Percentiles rank a stretch among this genome's conserved stretches.
phyloP scores from a whole-genome alignment of 2,113 vertebrate species.

The Myrmecophaga tridactyla region DNA sequence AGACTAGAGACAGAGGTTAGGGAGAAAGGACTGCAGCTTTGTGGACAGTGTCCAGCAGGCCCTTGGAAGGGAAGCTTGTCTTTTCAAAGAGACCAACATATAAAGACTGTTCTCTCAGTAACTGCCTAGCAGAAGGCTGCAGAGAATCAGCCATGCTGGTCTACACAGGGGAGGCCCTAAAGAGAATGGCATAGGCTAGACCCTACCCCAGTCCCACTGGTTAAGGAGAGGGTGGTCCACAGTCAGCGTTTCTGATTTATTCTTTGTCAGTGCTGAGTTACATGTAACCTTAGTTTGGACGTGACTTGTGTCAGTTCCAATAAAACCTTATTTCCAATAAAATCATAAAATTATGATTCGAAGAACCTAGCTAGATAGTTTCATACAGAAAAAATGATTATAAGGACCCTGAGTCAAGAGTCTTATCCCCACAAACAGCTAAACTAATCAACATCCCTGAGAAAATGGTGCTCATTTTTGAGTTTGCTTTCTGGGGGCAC shows the following conservation, averaged over 20 bases:
- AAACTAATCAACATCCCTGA: background rate
- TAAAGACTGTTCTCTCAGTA: background rate
- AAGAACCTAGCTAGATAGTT: background rate
- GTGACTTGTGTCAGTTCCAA: background rate
- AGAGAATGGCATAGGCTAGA: background rate
- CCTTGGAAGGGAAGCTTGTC: rapidly evolving
- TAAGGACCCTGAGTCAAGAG: background rate
- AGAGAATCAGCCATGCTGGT: background rate
- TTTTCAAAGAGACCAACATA: background rate
- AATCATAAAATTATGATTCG: background rate
- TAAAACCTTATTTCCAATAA: background rate
- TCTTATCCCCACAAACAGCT: background rate
- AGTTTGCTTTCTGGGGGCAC: background rate
- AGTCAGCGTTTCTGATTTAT: background rate
- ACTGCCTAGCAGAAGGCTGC: background rate
- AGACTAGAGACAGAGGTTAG: too few relatives aligned
- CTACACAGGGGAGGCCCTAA: background rate
- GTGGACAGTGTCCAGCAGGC: rapidly evolving
- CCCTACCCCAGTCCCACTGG: background rate
- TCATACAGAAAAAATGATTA: background rate
- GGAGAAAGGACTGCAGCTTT: background rate
- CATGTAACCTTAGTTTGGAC: background rate
- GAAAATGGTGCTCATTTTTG: background rate
- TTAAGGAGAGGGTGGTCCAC: background rate
- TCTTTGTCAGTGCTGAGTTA: background rate